Evolutionary conservation across 2,888 invertebrate species (phyloP), one percentile per base, ranked within the genome.

Genomic region (Ptilodon capucinus): DNA sequence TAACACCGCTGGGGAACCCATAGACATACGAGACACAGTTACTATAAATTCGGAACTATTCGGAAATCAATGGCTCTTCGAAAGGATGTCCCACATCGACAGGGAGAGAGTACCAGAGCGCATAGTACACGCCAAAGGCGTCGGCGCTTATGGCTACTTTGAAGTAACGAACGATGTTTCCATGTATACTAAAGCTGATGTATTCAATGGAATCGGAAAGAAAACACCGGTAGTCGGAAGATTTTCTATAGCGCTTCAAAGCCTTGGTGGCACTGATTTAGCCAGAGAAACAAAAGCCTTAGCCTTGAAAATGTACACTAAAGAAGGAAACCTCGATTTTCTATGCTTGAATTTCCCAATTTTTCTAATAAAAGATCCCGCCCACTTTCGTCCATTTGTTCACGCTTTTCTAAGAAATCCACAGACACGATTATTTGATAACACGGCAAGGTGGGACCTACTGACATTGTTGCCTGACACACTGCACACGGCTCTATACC

Each of bases 361-460:
- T 36, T 97, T 96, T 88, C 95, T 97, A 76, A 93, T 97, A 69
- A 93, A 95, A 51, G 98, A 98, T 82, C 96, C 98, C 0, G 82
- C 95, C 3, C 81, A 95, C 39, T 98, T 98, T 82, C 94, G 95
- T 9, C 94, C 94, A 64, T 96, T 98, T 72, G 95, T 96, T 60
- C 98, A 97, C 76, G 95, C 97, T 0, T 96, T 97, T 73, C 98
- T 97, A 84, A 92, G 97, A 65, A 98, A 99, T 81, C 98, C 99
- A 0, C 94, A 92, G 38, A 96, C 96, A 0, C 94, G 95, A 68
- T 84, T 97, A 14, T 95, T 95, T 81, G 98, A 98, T 82, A 82
- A 94, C 0, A 95, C 96, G 63, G 94, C 95, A 94, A 94, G 95
- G 70, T 97, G 97, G 96, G 98, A 98, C 78, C 97, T 98, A 67